Conservation (phyloP, 2,113 vertebrate genomes). For the Macaca nemestrina region DNA sequence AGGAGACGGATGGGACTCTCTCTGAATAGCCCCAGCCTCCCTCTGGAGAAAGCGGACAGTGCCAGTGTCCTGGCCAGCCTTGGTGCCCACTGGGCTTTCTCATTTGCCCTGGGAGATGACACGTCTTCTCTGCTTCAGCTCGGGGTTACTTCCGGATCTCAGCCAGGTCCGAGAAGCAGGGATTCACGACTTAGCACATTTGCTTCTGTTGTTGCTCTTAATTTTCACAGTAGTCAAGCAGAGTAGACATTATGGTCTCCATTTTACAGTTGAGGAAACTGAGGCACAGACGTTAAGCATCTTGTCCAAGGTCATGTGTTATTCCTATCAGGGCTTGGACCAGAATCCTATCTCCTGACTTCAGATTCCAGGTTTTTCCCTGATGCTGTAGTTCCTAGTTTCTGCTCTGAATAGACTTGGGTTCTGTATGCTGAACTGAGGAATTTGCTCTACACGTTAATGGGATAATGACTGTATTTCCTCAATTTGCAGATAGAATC, state of each 20-base stretch:
- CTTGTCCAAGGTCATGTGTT: neutral
- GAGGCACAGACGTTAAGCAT: neutral
- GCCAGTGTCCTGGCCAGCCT: fast-evolving
- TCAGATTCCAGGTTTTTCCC: fast-evolving
- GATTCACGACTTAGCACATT: neutral
- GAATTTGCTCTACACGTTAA: neutral
- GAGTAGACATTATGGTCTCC: neutral
- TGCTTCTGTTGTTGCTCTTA: fast-evolving
- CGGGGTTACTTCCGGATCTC: neutral
- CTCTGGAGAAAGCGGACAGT: neutral
- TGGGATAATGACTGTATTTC: neutral
- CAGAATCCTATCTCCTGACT: neutral
- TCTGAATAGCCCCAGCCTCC: neutral
- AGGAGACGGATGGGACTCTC: neutral
- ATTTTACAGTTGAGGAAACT: neutral
- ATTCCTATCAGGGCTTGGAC: neutral
- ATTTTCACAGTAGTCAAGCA: neutral
- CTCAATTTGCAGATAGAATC: neutral
- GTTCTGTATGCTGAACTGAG: neutral
- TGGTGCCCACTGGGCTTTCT: fast-evolving
- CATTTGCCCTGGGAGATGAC: fast-evolving
- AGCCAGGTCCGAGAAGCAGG: neutral
- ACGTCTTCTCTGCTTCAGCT: neutral
- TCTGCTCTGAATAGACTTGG: fast-evolving
- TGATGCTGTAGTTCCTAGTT: fast-evolving